phyloP scores from a whole-genome alignment of 37 sponge, comb jelly and placozoan species.

The Beroe forskalii region DNA sequence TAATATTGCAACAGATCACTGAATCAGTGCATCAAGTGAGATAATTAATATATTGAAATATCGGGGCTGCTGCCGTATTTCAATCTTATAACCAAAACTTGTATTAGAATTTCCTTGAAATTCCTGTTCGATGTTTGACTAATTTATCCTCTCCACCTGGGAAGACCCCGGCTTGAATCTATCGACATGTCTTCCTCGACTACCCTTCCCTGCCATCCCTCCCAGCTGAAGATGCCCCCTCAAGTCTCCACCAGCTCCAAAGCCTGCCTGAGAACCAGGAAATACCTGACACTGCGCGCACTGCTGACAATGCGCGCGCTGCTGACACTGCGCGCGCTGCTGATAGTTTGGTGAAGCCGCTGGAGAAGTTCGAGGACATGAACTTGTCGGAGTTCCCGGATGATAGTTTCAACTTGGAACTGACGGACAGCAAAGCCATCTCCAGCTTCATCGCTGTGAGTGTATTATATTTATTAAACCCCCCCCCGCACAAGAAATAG shows the following conservation, averaged over 20 bases:
- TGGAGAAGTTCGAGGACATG: neutral
- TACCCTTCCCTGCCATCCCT: neutral
- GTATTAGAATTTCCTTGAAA: no score
- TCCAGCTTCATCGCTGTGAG: constrained; percentile 39
- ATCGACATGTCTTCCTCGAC: neutral
- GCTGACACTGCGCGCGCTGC: neutral
- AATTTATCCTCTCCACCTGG: no score
- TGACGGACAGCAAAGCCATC: constrained; percentile 9
- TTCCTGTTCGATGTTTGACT: no score
- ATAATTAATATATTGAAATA: no score
- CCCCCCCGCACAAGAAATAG: no score
- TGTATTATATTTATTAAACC: no score
- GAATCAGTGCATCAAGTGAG: no score
- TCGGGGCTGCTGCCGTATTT: no score
- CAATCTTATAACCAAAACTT: no score
- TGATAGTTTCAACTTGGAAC: constrained; percentile 37
- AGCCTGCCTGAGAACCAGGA: neutral
- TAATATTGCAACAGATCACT: no score
- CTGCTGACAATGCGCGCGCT: neutral
- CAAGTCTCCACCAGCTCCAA: neutral
- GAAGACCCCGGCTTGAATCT: neutral
- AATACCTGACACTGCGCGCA: neutral
- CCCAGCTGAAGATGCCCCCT: neutral
- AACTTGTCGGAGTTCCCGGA: constrained; percentile 52
- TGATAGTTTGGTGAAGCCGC: neutral